These are phyloP conservation scores for Regulus satrapa DNA, from an alignment of 2,113 vertebrate species.

Conservation along the genomic window DNA sequence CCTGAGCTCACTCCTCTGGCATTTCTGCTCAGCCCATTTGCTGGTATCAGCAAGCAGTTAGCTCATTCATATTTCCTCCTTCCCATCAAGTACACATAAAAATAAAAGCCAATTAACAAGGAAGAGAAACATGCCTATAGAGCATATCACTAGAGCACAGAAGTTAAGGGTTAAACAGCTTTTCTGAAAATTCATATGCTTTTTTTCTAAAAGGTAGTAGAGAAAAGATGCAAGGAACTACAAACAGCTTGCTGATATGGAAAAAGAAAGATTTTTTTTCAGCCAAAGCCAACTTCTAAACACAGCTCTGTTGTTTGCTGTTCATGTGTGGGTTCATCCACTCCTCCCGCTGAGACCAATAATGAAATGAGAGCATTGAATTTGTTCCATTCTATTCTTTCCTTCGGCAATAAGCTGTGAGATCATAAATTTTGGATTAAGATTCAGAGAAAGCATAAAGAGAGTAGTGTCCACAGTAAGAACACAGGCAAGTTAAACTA, in stretches of 20 bases:
- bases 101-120: neutral
- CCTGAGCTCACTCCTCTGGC: neutral
- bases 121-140: neutral
- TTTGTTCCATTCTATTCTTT: slow-evolving; percentile 52
- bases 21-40: neutral
- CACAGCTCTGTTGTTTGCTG: slow-evolving; percentile 49
- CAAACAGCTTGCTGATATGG: slow-evolving; percentile 6
- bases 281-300: slow-evolving; percentile 53
- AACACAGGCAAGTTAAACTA: neutral
- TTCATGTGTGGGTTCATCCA: slow-evolving; percentile 53
- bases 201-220: neutral
- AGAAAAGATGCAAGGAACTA: slow-evolving; percentile 17
- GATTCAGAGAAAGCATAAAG: slow-evolving; percentile 34
- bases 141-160: neutral
- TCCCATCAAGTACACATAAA: neutral
- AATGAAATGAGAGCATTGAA: slow-evolving; percentile 53
- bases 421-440: slow-evolving; percentile 64
- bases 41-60: neutral
- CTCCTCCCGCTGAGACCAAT: slow-evolving; percentile 33
- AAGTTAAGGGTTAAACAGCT: slow-evolving; percentile 38
- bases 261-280: slow-evolving; percentile 12
- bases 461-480: slow-evolving; percentile 14
- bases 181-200: neutral
- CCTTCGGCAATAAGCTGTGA: slow-evolving; percentile 28
- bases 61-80: neutral